Evolutionary conservation across 2,113 vertebrate species (phyloP).

Genomic region (rabbit (Oryctolagus cuniculus)): DNA sequence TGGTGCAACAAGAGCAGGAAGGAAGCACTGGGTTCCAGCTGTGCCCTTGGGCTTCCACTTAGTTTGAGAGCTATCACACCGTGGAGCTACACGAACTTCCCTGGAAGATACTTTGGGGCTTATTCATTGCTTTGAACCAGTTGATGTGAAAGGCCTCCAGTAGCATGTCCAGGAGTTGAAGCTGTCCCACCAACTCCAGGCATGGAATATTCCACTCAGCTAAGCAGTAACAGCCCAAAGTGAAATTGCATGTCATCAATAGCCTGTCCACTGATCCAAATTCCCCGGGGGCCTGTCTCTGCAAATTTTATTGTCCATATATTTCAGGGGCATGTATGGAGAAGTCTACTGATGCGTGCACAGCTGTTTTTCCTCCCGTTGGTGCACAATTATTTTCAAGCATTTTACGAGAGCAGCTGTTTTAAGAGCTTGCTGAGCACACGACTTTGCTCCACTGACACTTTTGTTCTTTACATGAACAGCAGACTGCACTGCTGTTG

Average conservation of each 20-base stretch:
- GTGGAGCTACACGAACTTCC: neutral
- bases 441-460: slow-evolving; percentile 54
- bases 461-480: slow-evolving; percentile 66
- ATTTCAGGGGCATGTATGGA: neutral
- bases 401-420: slow-evolving; percentile 75
- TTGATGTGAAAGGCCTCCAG: slow-evolving; percentile 47
- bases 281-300: slow-evolving; percentile 5
- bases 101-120: slow-evolving; percentile 22
- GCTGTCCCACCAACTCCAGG: slow-evolving; percentile 2
- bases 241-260: slow-evolving; percentile 72
- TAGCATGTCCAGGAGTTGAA: neutral
- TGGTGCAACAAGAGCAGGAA: neutral
- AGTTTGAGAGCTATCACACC: neutral
- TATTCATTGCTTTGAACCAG: neutral
- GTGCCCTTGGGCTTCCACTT: neutral
- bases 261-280: slow-evolving; percentile 33
- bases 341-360: slow-evolving; percentile 21
- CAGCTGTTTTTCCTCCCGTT: slow-evolving; percentile 58
- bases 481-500: slow-evolving; percentile 29
- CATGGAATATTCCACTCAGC: neutral
- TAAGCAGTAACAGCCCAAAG: slow-evolving; percentile 61
- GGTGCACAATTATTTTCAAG: slow-evolving; percentile 58
- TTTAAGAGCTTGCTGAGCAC: slow-evolving; percentile 65
- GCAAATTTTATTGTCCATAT: slow-evolving; percentile 60
- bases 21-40: neutral